Conservation (phyloP, 2,888 invertebrate species). For the Scelioninae gen. 1 region DNA sequence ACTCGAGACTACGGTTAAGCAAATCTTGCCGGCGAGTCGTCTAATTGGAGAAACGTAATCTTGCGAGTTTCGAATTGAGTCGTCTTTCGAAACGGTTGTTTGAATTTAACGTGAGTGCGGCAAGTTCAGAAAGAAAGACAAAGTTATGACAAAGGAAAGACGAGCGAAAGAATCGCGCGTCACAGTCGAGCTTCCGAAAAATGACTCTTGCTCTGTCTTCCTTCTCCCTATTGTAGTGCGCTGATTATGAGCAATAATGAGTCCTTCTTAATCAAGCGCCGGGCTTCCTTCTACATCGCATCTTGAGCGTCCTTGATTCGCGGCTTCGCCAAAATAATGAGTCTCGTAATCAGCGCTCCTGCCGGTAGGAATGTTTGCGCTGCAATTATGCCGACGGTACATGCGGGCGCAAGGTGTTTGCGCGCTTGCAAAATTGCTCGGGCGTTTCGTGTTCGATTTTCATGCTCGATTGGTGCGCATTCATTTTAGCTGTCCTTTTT, state of each 20-base stretch:
- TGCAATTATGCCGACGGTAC: slow-evolving; percentile 77
- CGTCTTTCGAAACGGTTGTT: slow-evolving; percentile 59
- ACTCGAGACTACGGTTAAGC: slow-evolving; percentile 50
- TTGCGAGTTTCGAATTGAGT: slow-evolving; percentile 62
- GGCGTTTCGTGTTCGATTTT: slow-evolving; percentile 54
- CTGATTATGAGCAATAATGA: slow-evolving; percentile 82
- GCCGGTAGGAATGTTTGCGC: slow-evolving; percentile 80
- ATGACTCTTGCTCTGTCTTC: slow-evolving; percentile 41
- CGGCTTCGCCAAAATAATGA: slow-evolving; percentile 81
- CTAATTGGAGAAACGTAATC: slow-evolving; percentile 74
- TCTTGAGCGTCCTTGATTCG: slow-evolving; percentile 78
- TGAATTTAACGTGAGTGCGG: slow-evolving; percentile 49
- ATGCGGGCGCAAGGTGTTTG: slow-evolving; percentile 64
- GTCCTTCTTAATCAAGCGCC: slow-evolving; percentile 72
- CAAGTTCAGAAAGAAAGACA: slow-evolving; percentile 38
- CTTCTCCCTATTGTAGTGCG: slow-evolving; percentile 73
- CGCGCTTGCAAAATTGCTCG: slow-evolving; percentile 36
- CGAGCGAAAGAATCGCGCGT: slow-evolving; percentile 38
- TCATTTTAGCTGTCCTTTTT: slow-evolving; percentile 34
- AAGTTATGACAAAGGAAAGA: slow-evolving; percentile 34
- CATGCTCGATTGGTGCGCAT: slow-evolving; percentile 45
- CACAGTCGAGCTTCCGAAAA: slow-evolving; percentile 17
- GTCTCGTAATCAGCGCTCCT: slow-evolving; percentile 80
- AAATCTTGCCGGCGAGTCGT: slow-evolving; percentile 64
- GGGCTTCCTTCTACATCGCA: slow-evolving; percentile 72